Evolutionary conservation across 2,888 invertebrate species (phyloP).

Genomic region (Dione vanillae): DNA sequence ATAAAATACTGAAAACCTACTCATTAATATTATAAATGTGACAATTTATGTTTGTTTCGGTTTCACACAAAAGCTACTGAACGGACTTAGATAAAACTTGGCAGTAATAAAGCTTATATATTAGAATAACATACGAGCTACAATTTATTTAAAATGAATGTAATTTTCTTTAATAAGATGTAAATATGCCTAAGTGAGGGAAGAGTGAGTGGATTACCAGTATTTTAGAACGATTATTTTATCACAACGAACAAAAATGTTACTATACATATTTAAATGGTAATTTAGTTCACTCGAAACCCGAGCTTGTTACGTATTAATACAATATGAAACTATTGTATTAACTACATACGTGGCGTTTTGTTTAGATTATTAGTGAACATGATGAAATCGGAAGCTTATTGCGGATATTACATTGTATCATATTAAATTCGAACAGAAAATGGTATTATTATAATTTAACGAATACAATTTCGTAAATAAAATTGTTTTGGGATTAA

Average conservation of each 20-base stretch:
- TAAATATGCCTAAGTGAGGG: too few relatives aligned
- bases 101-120: too few relatives aligned
- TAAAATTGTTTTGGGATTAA: neutral
- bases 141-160: too few relatives aligned
- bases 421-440: neutral
- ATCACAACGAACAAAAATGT: too few relatives aligned
- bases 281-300: slow-evolving; percentile 1
- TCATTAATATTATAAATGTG: too few relatives aligned
- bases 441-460: neutral
- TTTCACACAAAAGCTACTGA: too few relatives aligned
- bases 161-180: too few relatives aligned
- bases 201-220: too few relatives aligned
- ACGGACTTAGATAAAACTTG: too few relatives aligned
- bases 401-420: neutral
- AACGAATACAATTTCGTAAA: neutral
- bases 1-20: too few relatives aligned
- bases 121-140: too few relatives aligned
- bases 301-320: slow-evolving; percentile 8
- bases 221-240: neutral
- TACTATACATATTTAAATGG: neutral
- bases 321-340: neutral
- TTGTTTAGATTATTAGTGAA: slow-evolving; percentile 21
- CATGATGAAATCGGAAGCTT: slow-evolving; percentile 23
- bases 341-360: slow-evolving; percentile 10
- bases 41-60: too few relatives aligned